Base-by-base conservation (phyloP, 2,797 vertebrate genomes). In the Acestrorhynchus altus region DNA sequence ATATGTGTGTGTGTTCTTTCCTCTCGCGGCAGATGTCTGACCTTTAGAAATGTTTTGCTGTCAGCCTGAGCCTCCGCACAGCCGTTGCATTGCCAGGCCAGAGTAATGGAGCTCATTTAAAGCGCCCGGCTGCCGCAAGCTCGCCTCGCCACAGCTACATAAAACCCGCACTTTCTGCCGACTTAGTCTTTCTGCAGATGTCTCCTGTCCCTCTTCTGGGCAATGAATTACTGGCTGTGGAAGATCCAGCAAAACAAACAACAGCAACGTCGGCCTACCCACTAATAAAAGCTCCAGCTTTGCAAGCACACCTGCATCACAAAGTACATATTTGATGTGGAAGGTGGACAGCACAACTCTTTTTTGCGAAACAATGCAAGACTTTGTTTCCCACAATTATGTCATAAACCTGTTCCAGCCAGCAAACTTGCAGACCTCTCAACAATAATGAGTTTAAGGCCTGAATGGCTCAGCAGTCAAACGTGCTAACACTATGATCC, bases 11-110 rank as follows among this genome's bases (percentile, higher is more conserved):
- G 24, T 42, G 46, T 54, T 65, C 16, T 46, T 83, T 72, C 82
- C 44, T 72, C 10, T 72, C 68, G 54, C 56, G 42, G 54, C 59
- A 42, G 72, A 80, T 70, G 35, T 65, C 51, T 87, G 89, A 90
- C 91, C 89, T 92, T 91, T 87, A 82, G 85, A 86, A 90, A 90
- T 79, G 85, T 83, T 73, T 31, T 76, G 76, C 86, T 90, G 89
- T 92, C 89, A 88, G 82, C 82, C 44, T 11, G 79, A 79, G 77
- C 77, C 79, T 52, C 44, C 72, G 75, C 80, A 67, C 74, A 76
- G 81, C 87, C 84, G 28, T 18, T n/a, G 65, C 72, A 22, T 51
- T 75, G 80, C 73, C 66, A 81, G 66, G 51, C 64, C 82, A 84
- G 57, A 86, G 73, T 86, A 89, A 92, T 89, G 83, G 83, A 52